Percentiles rank a stretch among this genome's conserved stretches.
Conservation (phyloP, 2,888 invertebrate species). For the Eupithecia tripunctaria region DNA sequence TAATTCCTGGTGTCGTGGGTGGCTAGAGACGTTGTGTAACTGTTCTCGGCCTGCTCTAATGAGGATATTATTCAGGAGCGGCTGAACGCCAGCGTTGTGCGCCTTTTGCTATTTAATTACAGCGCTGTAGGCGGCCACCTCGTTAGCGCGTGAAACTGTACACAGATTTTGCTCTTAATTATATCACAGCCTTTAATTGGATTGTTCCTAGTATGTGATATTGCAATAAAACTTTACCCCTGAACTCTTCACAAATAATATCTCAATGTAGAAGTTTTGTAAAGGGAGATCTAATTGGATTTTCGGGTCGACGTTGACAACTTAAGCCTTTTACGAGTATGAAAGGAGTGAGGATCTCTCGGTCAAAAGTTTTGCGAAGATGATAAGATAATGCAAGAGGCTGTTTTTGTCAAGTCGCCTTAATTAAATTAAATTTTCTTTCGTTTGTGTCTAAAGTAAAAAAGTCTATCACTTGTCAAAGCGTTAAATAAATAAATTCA, state of each 20-base stretch:
- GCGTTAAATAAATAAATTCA: slow-evolving; percentile 10
- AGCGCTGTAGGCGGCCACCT: slow-evolving; percentile 59
- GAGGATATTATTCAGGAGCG: slow-evolving; percentile 77
- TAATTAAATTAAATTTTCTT: slow-evolving; percentile 37
- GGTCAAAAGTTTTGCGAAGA: slow-evolving; percentile 35
- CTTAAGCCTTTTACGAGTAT: slow-evolving; percentile 28
- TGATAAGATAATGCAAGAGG: slow-evolving; percentile 38
- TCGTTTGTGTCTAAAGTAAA: slow-evolving; percentile 22
- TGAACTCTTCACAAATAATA: slow-evolving; percentile 10
- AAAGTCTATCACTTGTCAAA: slow-evolving; percentile 17
- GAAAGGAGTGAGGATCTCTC: slow-evolving; percentile 26
- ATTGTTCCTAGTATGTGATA: slow-evolving; percentile 42
- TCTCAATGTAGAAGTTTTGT: slow-evolving; percentile 16
- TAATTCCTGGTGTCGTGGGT: slow-evolving; percentile 77
- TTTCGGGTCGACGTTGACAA: slow-evolving; percentile 20
- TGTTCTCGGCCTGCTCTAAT: slow-evolving; percentile 60
- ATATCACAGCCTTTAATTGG: slow-evolving; percentile 53
- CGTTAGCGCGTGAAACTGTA: slow-evolving; percentile 64
- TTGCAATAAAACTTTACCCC: slow-evolving; percentile 17
- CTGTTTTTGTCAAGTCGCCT: slow-evolving; percentile 45
- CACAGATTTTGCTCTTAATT: slow-evolving; percentile 62
- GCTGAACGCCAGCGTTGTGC: slow-evolving; percentile 59
- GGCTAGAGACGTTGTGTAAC: slow-evolving; percentile 73
- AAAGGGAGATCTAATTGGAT: slow-evolving; percentile 20
- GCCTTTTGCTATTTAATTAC: slow-evolving; percentile 68